Evolutionary conservation across 2,113 vertebrate species (phyloP), one percentile per base, ranked within the genome.

Genomic region (Recurvirostra avosetta): DNA sequence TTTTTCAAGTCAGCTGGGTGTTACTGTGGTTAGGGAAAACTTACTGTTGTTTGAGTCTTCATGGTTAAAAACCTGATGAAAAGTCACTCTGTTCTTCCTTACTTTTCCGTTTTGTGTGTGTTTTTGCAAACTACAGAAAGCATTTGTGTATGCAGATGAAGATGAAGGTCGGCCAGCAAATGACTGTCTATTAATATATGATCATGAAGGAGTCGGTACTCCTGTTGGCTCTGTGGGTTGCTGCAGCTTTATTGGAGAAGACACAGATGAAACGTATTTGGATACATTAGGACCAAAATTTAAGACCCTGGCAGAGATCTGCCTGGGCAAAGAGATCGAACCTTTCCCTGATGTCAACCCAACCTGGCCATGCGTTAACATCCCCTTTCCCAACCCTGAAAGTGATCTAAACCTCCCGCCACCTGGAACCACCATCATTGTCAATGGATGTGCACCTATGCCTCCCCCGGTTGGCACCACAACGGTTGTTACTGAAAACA

Each of bases 221-320:
- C 98, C 96, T 3, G 98, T 98, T 30, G 99, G 99, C 63, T 99
- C 99, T 0, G 97, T 99, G 15, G 99, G 99, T 34, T 99, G 99
- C 97, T 99, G 99, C 97, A 99, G 98, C 90, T 98, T 98, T 90
- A 98, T 99, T 47, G 98, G 98, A 40, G 98, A 99, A 47, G 98
- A 99, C 9, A 85, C 98, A 38, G 98, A 99, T 36, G 98, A 99
- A 62, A 97, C 97, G 0, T 99, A 98, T 93, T 98, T 99, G 74
- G 97, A 99, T 92, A 98, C 99, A 30, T 96, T 99, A 30, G 99
- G 98, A 67, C 98, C 98, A 36, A 99, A 99, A 97, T 99, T 99
- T 95, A 99, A 98, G 97, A 99, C 99, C 15, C 94, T 99, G 32
- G 99, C 99, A 50, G 98, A 99, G 95, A 98, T 99, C 93, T 99